Evolutionary conservation across 2,797 vertebrate species (phyloP), one percentile per base, ranked within the genome.

Genomic region (Crocodylus rhombifer): DNA sequence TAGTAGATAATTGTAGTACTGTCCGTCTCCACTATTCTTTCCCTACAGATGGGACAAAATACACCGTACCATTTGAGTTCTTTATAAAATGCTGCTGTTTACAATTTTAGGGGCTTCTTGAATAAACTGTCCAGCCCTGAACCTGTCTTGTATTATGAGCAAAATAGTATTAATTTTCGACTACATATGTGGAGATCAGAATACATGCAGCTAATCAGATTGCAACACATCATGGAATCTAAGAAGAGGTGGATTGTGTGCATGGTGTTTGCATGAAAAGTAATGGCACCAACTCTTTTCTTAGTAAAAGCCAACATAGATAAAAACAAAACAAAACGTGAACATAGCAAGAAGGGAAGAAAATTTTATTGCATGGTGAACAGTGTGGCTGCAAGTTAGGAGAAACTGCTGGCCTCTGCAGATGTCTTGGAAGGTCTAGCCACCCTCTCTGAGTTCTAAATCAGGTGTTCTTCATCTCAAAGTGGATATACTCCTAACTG

Each of bases 81-180:
- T 80, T 81, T 20, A 84, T 76, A 92, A 96, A 95, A 84, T 75
- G 90, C 95, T 93, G 92, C 93, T 92, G 77, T 95, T 51, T 88
- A 87, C 95, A 96, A 60, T 79, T 58, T 78, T 86, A 61, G 58
- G 21, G 65, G n/a, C 18, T 21, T 91, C 51, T 0, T 1, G 1
- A 65, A 18, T 78, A 87, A 91, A 86, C 36, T 75, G 92, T 67
- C 90, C 79, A 11, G 42, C 42, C 42, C 11, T 86, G 87, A 58
- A 89, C 87, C 60, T 93, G 95, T 95, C 69, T 30, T 14, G 69
- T 4, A 26, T 21, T 21, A 62, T 82, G 85, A 78, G 91, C 82
- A 64, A 5, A 18, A 5, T 17, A 64, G 78, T 91, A 74, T 79
- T 88, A 76, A 10, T 77, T 89, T 91, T 89, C 76, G 33, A 83